phyloP scores from a whole-genome alignment of 2,888 invertebrate genomes.

The Dioctria linearis region DNA sequence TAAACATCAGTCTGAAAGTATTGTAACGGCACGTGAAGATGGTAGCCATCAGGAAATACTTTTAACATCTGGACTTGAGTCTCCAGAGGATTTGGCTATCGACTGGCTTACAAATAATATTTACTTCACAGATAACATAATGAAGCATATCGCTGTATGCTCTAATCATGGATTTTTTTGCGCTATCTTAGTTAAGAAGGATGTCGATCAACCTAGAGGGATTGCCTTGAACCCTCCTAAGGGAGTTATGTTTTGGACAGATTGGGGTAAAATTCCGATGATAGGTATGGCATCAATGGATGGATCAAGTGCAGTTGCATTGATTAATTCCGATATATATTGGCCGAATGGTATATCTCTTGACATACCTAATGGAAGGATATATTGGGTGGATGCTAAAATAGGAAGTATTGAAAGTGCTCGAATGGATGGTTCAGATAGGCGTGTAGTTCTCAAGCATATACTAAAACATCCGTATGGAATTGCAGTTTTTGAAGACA shows the following conservation, averaged over 20 bases:
- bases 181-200: conserved; percentile 75
- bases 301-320: conserved; percentile 76
- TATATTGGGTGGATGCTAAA: conserved; percentile 93
- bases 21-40: conserved; percentile 77
- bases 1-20: conserved; percentile 79
- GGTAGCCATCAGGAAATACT: conserved; percentile 76
- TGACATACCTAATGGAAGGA: conserved; percentile 82
- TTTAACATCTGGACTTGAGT: conserved; percentile 78
- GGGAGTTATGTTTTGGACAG: conserved; percentile 93
- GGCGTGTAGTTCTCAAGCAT: conserved; percentile 76
- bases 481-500: conserved; percentile 89
- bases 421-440: conserved; percentile 77
- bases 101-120: conserved; percentile 86
- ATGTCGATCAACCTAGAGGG: conserved; percentile 78
- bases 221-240: conserved; percentile 79
- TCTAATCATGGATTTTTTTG: conserved; percentile 78
- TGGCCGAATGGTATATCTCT: conserved; percentile 92
- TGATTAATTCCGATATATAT: conserved; percentile 77
- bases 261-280: conserved; percentile 83
- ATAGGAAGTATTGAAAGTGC: conserved; percentile 78
- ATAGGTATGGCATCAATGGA: conserved; percentile 91
- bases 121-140: conserved; percentile 84
- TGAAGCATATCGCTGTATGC: conserved; percentile 83
- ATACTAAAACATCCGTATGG: conserved; percentile 86
- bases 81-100: conserved; percentile 82